Base-by-base conservation (phyloP, 2,888 invertebrate genomes). In the Podabrus alpinus region DNA sequence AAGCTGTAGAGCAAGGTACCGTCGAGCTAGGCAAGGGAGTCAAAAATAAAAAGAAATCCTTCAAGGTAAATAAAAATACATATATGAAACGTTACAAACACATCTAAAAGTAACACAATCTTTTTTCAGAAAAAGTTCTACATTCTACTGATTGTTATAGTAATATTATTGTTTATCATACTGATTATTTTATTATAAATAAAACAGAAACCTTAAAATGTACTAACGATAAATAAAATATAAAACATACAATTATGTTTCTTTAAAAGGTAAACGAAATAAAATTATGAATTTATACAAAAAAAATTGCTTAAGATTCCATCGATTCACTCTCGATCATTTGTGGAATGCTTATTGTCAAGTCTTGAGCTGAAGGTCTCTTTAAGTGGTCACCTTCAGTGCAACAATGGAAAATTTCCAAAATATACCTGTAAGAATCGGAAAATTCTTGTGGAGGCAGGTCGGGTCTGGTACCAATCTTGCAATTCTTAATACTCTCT, bases 401-500 rank as follows among this genome's bases (percentile, higher is more conserved):
- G 84, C 95, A 94, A 78, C 90, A 89, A 85, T 90, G 91, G 87
- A 94, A 95, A 76, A 95, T 80, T 59, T 93, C 91, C 1, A 95
- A 88, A 0, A 94, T 89, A 7, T 87, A 87, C 11, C 88, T 88
- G 83, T 94, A 95, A 25, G 89, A 88, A n/a, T 88, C 85, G 73
- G 88, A 89, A 0, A 92, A 85, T 19, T 93, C 90, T 73, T 90
- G 86, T 15, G 89, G 89, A 0, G 95, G 95, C 15, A 95, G 83
- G 1, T 89, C 86, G 0, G 95, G 95, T 0, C 95, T 89, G 1
- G 92, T 93, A 60, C 95, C 94, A 91, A 82, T 24, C 16, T 45
- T 62, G 25, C 25, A 68, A 66, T 68, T 66, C 82, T 62, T 69
- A 71, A 15, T 68, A 29, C 66, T 68, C 13, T 72, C 59, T 9